Evolutionary conservation across 2,113 vertebrate genomes (phyloP), one percentile per base, ranked within the genome.

Genomic region (Brachyhypopomus gauderio): DNA sequence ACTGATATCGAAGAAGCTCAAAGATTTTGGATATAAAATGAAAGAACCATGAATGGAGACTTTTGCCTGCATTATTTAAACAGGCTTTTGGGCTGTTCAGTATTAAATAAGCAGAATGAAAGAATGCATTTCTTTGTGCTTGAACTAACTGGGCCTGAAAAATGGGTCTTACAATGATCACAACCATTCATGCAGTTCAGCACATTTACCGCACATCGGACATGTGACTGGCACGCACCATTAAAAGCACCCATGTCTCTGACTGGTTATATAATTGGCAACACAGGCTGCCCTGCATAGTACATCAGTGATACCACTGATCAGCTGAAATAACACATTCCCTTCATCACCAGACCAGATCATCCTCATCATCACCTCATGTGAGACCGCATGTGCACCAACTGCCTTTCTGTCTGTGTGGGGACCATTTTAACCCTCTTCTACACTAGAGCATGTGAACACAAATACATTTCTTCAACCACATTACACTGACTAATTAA

Each of bases 1-100:
- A 82, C 69, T 85, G 72, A 79, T 84, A 71, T 75, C 56, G 70
- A 77, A 71, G 62, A 86, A 36, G 86, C 82, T 88, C 87, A 86
- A 85, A 88, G 84, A 80, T 71, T 80, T 45, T 62, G 60, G 72
- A 82, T 75, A 76, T 74, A 78, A 88, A 80, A 83, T 48, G 76
- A 78, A 67, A 80, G 11, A 17, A 79, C 86, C 77, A 75, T n/a
- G 59, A 83, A 77, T 27, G 64, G 87, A 84, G 59, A 63, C 62
- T 87, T 87, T 63, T 72, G 82, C 60, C 72, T 45, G 70, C 16
- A 74, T 75, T 74, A 16, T n/a, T n/a, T 30, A 30, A 30, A 30
- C 30, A 30, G 30, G 30, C 30, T 30, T 30, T 22, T 1, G 22
- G 36, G 56, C 12, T 22, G 45, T 25, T 67, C 14, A n/a, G 45